Conservation (phyloP, 1,140 invertebrate species). For the Drosophila tristis region DNA sequence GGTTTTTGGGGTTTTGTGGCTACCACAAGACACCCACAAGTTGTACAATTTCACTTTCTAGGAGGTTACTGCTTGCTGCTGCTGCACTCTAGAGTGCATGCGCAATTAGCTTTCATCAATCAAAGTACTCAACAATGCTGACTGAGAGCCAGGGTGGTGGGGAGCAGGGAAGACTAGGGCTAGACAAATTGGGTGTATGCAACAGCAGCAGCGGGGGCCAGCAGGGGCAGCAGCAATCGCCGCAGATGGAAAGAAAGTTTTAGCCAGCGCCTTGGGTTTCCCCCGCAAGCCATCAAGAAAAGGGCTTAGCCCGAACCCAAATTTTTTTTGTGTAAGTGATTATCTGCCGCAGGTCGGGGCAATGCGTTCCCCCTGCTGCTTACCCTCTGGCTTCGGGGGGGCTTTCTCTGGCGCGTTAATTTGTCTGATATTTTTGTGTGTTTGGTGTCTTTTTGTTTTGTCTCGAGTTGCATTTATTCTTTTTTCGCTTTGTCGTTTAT, state of each 20-base stretch:
- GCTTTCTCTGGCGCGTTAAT: constrained; percentile 80
- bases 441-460: too few relatives aligned
- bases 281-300: constrained; percentile 26
- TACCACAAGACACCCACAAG: constrained; percentile 44
- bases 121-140: constrained; percentile 70
- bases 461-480: constrained; percentile 75
- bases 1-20: constrained; percentile 4
- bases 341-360: constrained; percentile 63
- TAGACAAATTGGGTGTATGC: constrained; percentile 43
- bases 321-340: constrained; percentile 66
- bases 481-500: constrained; percentile 70
- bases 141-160: background rate
- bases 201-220: constrained; percentile 1
- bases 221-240: constrained; percentile 10
- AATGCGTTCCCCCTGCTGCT: constrained; percentile 37
- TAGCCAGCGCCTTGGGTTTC: constrained; percentile 51
- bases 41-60: constrained; percentile 48
- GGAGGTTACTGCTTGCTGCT: constrained; percentile 3
- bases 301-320: constrained; percentile 68
- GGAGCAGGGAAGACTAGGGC: constrained; percentile 1
- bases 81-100: constrained; percentile 42
- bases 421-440: constrained; percentile 57
- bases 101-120: constrained; percentile 81
- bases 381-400: constrained; percentile 38
- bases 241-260: constrained; percentile 66